Evolutionary conservation across 2,888 invertebrate genomes (phyloP), one percentile per base, ranked within the genome.

Genomic region (Drosophila falleni): DNA sequence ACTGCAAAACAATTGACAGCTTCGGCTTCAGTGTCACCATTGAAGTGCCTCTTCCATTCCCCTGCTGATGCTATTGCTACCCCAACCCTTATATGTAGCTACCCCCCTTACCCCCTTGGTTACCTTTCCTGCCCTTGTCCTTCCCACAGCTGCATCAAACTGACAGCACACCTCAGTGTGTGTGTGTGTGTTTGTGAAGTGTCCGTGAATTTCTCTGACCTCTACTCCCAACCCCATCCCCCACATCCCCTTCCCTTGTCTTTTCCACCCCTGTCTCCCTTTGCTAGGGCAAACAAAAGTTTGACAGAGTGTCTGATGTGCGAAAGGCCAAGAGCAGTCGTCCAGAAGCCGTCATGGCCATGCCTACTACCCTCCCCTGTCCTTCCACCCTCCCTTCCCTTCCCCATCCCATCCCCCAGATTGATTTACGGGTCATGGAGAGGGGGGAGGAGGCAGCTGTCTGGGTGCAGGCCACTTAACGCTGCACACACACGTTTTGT

Each of bases 271-370:
- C 55, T 16, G 11, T 1, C 23, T 23, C 39, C 35, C 29, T 8
- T 39, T 23, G 62, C 60, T 47, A 53, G 68, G 31, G 33, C 72
- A 78, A 83, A 89, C 89, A 89, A 89, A 89, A 85, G 89, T 85
- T 89, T 85, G 84, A 89, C 89, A 78, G 89, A 87, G 84, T 84
- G 89, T 82, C 77, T 82, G 80, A 81, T 74, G 77, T 85, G 87
- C 75, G 89, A 85, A 87, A 89, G 84, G 84, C 89, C 84, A 85
- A 80, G 87, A 85, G 84, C 84, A 89, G 74, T 55, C 63, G 68
- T 67, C 67, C 71, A 63, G 67, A 68, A 76, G 79, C 79, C 79
- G 69, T 76, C 76, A 78, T 65, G 76, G 51, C 58, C 76, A 78
- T 78, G 72, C 56, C 66, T 58, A 46, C 62, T 60, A 51, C 44